These are phyloP conservation scores for Nothobranchius furzeri DNA, from an alignment of 2,113 vertebrate genomes.

Conservation along the genomic window DNA sequence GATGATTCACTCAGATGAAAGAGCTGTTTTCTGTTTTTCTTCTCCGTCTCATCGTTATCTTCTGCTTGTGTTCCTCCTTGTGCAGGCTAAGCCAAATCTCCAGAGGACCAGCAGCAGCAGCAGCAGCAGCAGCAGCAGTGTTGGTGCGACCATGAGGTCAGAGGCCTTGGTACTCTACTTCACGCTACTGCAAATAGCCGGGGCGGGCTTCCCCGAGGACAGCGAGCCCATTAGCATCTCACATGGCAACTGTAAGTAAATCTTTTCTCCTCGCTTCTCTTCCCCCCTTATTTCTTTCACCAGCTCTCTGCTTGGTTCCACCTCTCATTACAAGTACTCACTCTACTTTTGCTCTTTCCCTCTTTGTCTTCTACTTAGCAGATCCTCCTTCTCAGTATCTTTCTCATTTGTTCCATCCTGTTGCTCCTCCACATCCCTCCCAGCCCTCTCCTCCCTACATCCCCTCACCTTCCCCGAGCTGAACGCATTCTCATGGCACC, in stretches of 20 bases:
- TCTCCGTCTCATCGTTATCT: constrained; percentile 18
- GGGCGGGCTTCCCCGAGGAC: constrained; percentile 98
- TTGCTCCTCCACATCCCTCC: constrained; percentile 36
- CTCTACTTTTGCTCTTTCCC: constrained; percentile 19
- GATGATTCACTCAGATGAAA: not conserved
- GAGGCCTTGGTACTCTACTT: constrained; percentile 97
- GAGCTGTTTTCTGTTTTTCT: constrained; percentile 5
- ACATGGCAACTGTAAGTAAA: constrained; percentile 98
- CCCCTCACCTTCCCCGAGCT: constrained; percentile 27
- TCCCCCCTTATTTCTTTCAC: not conserved
- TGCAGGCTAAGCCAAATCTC: constrained; percentile 90
- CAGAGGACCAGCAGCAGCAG: constrained; percentile 77
- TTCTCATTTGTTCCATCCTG: constrained; percentile 45
- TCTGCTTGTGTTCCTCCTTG: constrained; percentile 26
- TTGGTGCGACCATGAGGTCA: constrained; percentile 94
- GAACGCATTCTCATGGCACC: constrained; percentile 53
- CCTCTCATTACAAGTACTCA: constrained; percentile 40
- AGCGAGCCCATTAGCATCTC: constrained; percentile 99
- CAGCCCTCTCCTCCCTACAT: constrained; percentile 26
- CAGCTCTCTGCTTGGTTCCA: constrained; percentile 4
- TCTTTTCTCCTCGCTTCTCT: constrained; percentile 7
- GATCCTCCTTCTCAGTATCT: constrained; percentile 29
- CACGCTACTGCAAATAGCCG: constrained; percentile 92
- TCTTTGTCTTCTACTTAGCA: constrained; percentile 34
- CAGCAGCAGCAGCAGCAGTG: constrained; percentile 67